Evolutionary conservation across 1,140 invertebrate species (phyloP).

Genomic region (Panagrolaimus sp.): DNA sequence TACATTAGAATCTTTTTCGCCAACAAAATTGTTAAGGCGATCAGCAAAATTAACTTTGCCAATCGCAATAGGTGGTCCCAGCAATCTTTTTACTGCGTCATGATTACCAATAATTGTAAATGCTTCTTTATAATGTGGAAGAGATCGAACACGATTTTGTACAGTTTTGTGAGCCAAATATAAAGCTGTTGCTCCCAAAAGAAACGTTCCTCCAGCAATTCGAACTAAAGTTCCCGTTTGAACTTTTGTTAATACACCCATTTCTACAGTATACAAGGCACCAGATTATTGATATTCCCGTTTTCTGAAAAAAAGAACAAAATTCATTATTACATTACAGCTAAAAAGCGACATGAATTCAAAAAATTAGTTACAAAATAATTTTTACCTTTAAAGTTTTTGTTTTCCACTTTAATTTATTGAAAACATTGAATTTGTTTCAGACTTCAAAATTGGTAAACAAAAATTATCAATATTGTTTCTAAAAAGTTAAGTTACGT

Average conservation of each 20-base stretch:
- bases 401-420: no score
- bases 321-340: no score
- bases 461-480: no score
- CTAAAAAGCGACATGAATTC: no score
- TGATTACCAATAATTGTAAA: constrained; percentile 50
- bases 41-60: constrained; percentile 51
- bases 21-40: constrained; percentile 48
- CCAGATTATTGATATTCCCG: no score
- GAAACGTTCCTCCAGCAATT: constrained; percentile 35
- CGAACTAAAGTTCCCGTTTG: constrained; percentile 35
- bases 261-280: neutral
- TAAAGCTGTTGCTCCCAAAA: constrained; percentile 39
- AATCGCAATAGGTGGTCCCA: constrained; percentile 50
- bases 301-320: no score
- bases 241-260: constrained; percentile 17
- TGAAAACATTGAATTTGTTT: no score
- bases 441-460: no score
- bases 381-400: no score
- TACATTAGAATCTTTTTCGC: constrained; percentile 45
- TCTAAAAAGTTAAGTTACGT: no score
- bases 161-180: constrained; percentile 47
- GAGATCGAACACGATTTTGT: constrained; percentile 38
- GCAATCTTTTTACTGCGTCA: constrained; percentile 31
- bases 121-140: constrained; percentile 50
- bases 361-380: no score